Evolutionary conservation across 2,888 invertebrate species (phyloP).

Genomic region (Trissolcus japonicus): DNA sequence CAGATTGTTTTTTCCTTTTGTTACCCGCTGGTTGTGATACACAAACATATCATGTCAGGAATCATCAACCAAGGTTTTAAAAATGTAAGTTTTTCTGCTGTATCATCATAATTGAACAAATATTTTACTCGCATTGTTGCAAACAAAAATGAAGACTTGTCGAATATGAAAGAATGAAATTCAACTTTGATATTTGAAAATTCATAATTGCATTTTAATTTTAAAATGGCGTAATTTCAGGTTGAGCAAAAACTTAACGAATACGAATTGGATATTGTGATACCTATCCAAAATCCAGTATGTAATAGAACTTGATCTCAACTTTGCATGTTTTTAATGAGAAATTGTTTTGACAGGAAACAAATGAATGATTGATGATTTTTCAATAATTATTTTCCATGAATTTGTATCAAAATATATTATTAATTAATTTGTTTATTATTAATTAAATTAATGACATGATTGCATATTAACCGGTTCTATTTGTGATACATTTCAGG

Average conservation of each 20-base stretch:
- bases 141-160: not conserved
- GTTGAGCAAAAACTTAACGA: not conserved
- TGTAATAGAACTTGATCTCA: not conserved
- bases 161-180: too few relatives aligned
- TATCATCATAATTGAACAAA: slow-evolving; percentile 2
- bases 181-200: too few relatives aligned
- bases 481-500: too few relatives aligned
- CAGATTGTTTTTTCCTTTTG: slow-evolving; percentile 12
- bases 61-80: slow-evolving; percentile 21
- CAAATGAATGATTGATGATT: too few relatives aligned
- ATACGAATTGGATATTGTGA: not conserved
- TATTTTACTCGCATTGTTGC: not conserved
- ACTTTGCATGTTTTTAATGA: not conserved
- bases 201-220: not conserved
- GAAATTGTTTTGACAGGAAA: not conserved
- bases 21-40: not conserved
- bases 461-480: too few relatives aligned
- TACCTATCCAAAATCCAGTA: not conserved
- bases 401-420: too few relatives aligned
- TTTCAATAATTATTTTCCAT: too few relatives aligned
- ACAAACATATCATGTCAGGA: slow-evolving; percentile 20
- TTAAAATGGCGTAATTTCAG: slow-evolving; percentile 3
- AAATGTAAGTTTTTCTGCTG: slow-evolving; percentile 13
- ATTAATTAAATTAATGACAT: too few relatives aligned
- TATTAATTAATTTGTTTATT: too few relatives aligned